Conservation (phyloP, 2,797 vertebrate genomes). For the Notamacropus eugenii region DNA sequence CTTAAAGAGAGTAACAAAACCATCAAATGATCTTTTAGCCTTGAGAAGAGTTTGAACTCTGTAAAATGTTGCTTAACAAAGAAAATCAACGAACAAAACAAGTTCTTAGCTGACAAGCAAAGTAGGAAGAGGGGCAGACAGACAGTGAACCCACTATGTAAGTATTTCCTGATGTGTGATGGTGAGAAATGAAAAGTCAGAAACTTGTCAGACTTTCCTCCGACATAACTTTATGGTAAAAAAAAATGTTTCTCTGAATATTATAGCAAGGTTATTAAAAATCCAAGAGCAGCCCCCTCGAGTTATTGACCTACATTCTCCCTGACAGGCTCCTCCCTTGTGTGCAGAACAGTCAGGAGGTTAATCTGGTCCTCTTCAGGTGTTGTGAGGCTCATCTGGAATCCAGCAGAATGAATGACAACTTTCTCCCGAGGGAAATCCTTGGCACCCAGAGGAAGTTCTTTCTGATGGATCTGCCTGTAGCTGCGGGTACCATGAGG, state of each 20-base stretch:
- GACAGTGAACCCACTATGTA: not conserved
- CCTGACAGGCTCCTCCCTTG: not conserved
- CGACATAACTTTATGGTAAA: not conserved
- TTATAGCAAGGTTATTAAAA: not conserved
- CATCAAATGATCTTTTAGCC: not conserved
- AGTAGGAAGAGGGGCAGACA: not conserved
- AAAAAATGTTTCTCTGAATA: not conserved
- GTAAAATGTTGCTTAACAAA: not conserved
- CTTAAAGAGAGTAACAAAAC: not conserved
- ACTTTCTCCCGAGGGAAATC: not conserved
- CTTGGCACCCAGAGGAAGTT: not conserved
- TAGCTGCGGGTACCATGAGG: not conserved
- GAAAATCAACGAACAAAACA: not conserved
- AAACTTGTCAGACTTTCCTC: not conserved
- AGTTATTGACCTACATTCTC: not conserved
- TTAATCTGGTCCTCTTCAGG: conserved; percentile 3
- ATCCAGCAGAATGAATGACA: not conserved
- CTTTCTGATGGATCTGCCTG: not conserved
- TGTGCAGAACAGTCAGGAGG: not conserved
- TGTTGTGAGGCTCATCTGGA: not conserved
- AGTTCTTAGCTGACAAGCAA: not conserved
- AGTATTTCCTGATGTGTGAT: not conserved
- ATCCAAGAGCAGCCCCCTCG: not conserved
- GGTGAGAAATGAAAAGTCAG: not conserved
- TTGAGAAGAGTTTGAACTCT: not conserved